Evolutionary conservation across 2,888 invertebrate species (phyloP).

Genomic region (Phymatocera aterrima): DNA sequence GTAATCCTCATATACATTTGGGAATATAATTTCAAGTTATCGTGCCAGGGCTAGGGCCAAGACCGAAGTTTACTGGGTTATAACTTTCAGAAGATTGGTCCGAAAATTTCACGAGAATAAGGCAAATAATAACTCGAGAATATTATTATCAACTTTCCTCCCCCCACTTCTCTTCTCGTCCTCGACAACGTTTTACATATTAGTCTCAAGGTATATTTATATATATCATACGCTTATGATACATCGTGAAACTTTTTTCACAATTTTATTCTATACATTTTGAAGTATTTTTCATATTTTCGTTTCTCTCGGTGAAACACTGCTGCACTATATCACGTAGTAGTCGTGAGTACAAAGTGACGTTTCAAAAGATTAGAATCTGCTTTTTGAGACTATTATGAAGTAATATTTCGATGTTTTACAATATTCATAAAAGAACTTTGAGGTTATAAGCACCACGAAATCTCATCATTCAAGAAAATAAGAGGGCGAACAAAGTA

Average conservation of each 20-base stretch:
- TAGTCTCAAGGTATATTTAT: neutral
- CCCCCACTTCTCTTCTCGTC: too few species aligned
- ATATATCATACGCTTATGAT: neutral
- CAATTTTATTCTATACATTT: neutral
- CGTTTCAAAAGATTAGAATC: neutral
- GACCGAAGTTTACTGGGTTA: conserved; percentile 35
- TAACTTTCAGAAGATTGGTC: conserved; percentile 34
- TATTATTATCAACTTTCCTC: conserved; percentile 13
- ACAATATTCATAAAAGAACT: neutral
- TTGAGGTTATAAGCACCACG: neutral
- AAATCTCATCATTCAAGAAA: neutral
- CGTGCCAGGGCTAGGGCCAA: neutral
- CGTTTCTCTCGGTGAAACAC: neutral
- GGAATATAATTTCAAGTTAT: conserved; percentile 39
- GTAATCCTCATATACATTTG: conserved; percentile 30
- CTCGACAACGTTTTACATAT: conserved; percentile 15
- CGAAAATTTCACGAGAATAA: conserved; percentile 32
- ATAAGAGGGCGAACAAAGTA: neutral
- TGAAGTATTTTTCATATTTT: neutral
- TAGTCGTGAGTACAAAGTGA: neutral
- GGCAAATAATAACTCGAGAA: conserved; percentile 24
- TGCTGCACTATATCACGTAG: too few species aligned
- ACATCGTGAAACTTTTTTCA: conserved; percentile 18
- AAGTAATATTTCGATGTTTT: neutral
- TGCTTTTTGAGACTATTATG: neutral